A percentile compares a stretch with the other conserved stretches of the same genome.
Conservation (phyloP, 2,113 vertebrate genomes). For the Myiagra hebetior region DNA sequence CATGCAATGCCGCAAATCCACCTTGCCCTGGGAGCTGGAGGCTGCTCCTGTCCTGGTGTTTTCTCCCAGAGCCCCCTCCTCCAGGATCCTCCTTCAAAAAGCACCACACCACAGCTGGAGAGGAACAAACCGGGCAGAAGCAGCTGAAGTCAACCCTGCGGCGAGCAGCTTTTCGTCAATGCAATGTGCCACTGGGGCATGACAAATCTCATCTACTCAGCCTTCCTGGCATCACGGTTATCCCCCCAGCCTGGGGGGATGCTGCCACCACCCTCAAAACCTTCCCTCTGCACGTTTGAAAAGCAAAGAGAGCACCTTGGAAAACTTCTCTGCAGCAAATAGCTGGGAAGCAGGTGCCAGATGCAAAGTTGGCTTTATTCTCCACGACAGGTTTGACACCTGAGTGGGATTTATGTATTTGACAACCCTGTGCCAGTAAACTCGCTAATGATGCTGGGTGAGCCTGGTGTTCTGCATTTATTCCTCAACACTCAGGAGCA, state of each 20-base stretch:
- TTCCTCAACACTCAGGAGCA: background rate
- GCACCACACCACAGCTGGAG: background rate
- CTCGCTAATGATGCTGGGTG: rapidly evolving
- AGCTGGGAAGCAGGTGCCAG: background rate
- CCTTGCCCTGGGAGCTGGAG: background rate
- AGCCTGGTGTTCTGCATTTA: background rate
- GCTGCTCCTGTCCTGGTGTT: background rate
- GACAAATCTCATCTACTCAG: rapidly evolving
- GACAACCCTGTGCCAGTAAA: rapidly evolving
- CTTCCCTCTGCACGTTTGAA: background rate
- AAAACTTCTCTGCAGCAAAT: background rate
- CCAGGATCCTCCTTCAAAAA: background rate
- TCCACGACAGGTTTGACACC: background rate
- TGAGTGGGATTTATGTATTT: background rate
- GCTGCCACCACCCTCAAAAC: background rate
- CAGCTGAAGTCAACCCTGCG: rapidly evolving
- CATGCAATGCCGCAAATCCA: rapidly evolving
- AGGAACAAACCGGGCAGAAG: rapidly evolving
- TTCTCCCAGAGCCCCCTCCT: background rate
- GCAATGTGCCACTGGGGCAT: rapidly evolving
- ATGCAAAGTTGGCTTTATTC: background rate
- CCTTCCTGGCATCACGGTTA: background rate
- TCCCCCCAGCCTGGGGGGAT: no score
- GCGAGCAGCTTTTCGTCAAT: background rate
- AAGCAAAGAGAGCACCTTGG: background rate